Evolutionary conservation across 1,140 invertebrate species (phyloP).

Genomic region (Zaprionus lachaisei): DNA sequence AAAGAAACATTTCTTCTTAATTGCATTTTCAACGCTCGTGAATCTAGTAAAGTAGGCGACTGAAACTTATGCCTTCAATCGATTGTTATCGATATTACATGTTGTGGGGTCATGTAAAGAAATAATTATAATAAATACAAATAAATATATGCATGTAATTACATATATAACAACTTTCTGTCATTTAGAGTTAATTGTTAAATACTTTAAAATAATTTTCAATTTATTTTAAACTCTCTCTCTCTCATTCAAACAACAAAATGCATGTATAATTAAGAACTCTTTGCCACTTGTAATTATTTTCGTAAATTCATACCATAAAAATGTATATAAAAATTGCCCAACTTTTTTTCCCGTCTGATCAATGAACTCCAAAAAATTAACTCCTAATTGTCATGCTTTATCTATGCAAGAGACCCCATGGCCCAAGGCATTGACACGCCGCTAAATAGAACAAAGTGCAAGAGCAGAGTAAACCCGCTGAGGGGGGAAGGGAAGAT

Average conservation of each 20-base stretch:
- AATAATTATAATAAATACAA: too few species aligned
- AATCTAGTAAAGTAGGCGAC: neutral
- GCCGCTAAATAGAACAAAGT: conserved; percentile 40
- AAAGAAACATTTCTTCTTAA: too few species aligned
- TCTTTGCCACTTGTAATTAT: too few species aligned
- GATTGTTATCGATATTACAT: neutral
- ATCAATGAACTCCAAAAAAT: conserved; percentile 28
- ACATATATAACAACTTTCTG: too few species aligned
- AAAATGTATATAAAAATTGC: neutral
- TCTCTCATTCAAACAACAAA: too few species aligned
- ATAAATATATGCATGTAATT: too few species aligned
- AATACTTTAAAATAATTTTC: too few species aligned
- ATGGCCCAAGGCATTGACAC: conserved; percentile 39
- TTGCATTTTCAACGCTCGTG: too few species aligned
- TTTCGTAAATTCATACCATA: neutral
- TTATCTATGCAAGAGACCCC: conserved; percentile 30
- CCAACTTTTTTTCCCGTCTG: neutral
- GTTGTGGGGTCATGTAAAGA: too few species aligned
- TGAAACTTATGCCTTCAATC: neutral
- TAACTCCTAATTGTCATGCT: conserved; percentile 23
- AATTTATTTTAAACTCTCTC: too few species aligned
- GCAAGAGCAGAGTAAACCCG: conserved; percentile 33
- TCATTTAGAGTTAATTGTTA: too few species aligned
- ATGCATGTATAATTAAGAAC: too few species aligned
- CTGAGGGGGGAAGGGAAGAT: conserved; percentile 29